Evolutionary conservation across 2,113 vertebrate species (phyloP), one percentile per base, ranked within the genome.

Genomic region (Salvator merianae): DNA sequence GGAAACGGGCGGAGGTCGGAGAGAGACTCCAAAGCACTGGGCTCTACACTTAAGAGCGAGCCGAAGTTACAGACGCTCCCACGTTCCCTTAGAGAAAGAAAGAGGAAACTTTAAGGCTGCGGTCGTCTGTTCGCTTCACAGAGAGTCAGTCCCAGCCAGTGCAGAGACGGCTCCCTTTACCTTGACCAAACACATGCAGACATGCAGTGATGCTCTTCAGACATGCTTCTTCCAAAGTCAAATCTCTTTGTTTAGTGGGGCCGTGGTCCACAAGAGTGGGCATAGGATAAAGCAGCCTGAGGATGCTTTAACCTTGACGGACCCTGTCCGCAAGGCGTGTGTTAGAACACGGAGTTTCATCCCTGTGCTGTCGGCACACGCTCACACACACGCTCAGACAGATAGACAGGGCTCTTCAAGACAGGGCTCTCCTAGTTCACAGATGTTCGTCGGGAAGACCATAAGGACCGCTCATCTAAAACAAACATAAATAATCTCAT

Each of bases 401-500:
- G n/a, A n/a, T n/a, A n/a, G n/a, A n/a, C n/a, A n/a, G n/a, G n/a
- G n/a, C n/a, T n/a, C n/a, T n/a, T 16, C 55, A 34, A 70, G 53
- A 34, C 47, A 53, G 30, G n/a, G 36, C 32, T 30, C 20, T 43
- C 14, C 73, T 38, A 30, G 24, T 7, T 30, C n/a, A 68, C 82
- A 83, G 73, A 83, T 83, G 82, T 76, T 32, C 12, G 73, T 53
- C 71, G 38, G 73, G 43, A 83, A 36, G 16, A 75, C 32, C 72
- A 75, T 32, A 83, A 83, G 81, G 81, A 66, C n/a, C 7, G 70
- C 38, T 30, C 81, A 53, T 63, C 53, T 75, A 30, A 75, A 66
- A 75, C 81, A 83, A 75, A 83, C 71, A 83, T 83, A 66, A 83
- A 83, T 66, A 65, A 65, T 50, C 13, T n/a, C 30, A 28, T 34